These are phyloP conservation scores for Parnassius smintheus DNA, from an alignment of 2,888 invertebrate genomes.

Conservation along the genomic window DNA sequence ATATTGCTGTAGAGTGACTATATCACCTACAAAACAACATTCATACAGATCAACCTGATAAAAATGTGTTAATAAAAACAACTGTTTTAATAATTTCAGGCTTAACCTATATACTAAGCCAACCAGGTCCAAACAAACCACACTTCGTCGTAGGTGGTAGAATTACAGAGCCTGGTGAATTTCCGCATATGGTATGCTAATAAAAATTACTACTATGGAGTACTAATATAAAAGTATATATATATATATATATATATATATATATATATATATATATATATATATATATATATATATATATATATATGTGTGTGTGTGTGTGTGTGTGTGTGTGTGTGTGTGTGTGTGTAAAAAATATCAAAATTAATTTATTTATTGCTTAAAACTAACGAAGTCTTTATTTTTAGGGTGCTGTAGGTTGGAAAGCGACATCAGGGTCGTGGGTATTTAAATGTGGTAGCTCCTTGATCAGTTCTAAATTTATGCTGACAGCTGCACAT, in stretches of 20 bases:
- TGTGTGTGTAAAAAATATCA: too few species aligned
- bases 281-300: too few species aligned
- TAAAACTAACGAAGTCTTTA: background rate
- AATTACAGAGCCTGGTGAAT: constrained; percentile 34
- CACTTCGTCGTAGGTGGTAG: constrained; percentile 31
- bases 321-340: too few species aligned
- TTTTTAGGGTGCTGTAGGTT: constrained; percentile 57
- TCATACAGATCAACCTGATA: too few species aligned
- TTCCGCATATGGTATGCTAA: constrained; percentile 40
- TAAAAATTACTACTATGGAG: background rate
- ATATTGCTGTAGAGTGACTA: too few species aligned
- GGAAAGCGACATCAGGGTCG: constrained; percentile 44
- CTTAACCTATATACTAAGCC: constrained; percentile 8
- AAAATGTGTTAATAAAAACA: background rate
- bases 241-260: too few species aligned
- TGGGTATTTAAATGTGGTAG: constrained; percentile 82
- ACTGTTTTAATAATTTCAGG: constrained; percentile 19
- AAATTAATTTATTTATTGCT: too few species aligned
- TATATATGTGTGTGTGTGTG: too few species aligned
- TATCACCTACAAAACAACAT: too few species aligned
- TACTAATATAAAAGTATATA: too few species aligned
- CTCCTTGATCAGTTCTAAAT: constrained; percentile 82
- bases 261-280: too few species aligned
- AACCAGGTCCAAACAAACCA: background rate
- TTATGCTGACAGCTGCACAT: constrained; percentile 86